Conservation (phyloP, 2,888 invertebrate genomes). For the Quadroppia sp. region DNA sequence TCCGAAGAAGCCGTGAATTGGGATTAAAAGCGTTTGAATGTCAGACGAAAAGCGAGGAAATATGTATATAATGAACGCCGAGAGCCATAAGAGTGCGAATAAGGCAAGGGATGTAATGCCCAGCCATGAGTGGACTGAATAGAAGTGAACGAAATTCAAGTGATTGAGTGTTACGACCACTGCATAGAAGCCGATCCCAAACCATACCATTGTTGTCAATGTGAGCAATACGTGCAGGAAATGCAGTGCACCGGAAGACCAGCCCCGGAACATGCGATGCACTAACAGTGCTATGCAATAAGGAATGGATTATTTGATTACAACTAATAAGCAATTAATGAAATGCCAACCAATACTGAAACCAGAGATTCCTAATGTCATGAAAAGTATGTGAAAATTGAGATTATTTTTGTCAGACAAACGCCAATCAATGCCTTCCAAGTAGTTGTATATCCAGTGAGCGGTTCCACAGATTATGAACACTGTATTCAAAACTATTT, state of each 20-base stretch:
- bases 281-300: not conserved
- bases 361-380: constrained; percentile 16
- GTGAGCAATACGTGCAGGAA: not conserved
- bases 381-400: constrained; percentile 28
- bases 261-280: constrained; percentile 25
- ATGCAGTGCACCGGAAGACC: constrained; percentile 3
- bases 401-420: not conserved
- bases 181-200: constrained; percentile 7
- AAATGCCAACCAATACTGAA: constrained; percentile 11
- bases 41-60: constrained; percentile 10
- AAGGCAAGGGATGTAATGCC: not conserved
- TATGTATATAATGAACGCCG: constrained; percentile 2
- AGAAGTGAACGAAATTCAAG: constrained; percentile 5
- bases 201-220: not conserved
- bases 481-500: not conserved
- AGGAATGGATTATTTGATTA: not conserved
- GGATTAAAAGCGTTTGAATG: not conserved
- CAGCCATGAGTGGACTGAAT: constrained; percentile 24
- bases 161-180: not conserved
- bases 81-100: not conserved
- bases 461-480: not conserved
- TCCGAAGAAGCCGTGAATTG: not conserved
- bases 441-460: constrained; percentile 22
- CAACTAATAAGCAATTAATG: not conserved
- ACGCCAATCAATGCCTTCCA: constrained; percentile 6